Evolutionary conservation across 2,797 vertebrate species (phyloP).

Genomic region (Sebastes reedi): DNA sequence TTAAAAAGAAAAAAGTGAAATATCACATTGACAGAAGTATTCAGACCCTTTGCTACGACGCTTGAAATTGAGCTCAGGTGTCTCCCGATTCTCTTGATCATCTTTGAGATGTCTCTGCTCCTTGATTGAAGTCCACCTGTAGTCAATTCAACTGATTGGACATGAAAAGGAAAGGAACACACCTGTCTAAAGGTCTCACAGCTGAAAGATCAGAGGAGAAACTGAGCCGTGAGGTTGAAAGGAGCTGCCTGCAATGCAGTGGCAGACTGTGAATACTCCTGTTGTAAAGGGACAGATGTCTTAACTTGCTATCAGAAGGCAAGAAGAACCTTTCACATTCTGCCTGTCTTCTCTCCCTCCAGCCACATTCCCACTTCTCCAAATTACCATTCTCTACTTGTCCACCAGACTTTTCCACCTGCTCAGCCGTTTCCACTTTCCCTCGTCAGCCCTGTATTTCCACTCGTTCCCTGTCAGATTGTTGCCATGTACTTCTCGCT

Average conservation of each 20-base stretch:
- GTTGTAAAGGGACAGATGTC: background rate
- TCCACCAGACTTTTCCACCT: background rate
- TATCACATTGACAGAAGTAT: background rate
- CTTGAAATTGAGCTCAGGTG: no score
- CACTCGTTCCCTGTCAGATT: background rate
- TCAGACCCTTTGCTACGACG: no score
- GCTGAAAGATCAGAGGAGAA: background rate
- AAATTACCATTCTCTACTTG: background rate
- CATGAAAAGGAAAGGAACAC: background rate
- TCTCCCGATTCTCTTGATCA: no score
- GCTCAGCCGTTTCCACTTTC: background rate
- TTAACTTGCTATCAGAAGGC: background rate
- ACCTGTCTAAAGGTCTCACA: background rate
- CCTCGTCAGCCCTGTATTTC: background rate
- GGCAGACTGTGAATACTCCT: background rate
- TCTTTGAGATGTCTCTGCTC: background rate
- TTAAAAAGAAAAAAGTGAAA: background rate
- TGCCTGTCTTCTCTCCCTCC: background rate
- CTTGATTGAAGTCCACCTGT: background rate
- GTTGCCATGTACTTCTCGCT: background rate
- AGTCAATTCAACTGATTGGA: background rate
- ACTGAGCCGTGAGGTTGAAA: background rate
- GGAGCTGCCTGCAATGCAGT: background rate
- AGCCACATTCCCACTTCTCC: background rate
- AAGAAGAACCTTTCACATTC: no score